phyloP scores from a whole-genome alignment of 1,140 invertebrate genomes.

The Lepidostoma basale region DNA sequence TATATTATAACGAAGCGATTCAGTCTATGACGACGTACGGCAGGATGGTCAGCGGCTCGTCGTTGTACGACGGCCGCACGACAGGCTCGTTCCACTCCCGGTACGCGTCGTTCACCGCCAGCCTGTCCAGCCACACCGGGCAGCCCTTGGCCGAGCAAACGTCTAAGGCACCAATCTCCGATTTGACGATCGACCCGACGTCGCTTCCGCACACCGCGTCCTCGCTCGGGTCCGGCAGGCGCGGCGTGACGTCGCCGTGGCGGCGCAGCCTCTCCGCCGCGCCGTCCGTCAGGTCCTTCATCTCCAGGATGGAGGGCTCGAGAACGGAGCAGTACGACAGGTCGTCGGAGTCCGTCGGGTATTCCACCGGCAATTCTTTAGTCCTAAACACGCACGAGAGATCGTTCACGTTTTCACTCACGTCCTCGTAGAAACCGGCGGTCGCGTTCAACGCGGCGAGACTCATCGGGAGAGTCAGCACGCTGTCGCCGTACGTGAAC shows the following conservation, averaged over 20 bases:
- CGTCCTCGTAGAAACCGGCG: constrained; percentile 23
- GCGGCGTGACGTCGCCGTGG: not conserved
- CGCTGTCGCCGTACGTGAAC: constrained; percentile 51
- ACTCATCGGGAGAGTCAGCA: constrained; percentile 36
- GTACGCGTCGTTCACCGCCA: constrained; percentile 59
- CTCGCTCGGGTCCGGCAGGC: not conserved
- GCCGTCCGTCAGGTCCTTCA: constrained; percentile 26
- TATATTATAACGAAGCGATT: constrained; percentile 34
- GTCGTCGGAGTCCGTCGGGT: not conserved
- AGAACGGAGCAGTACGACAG: constrained; percentile 38
- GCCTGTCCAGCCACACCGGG: constrained; percentile 33
- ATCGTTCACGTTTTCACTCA: constrained; percentile 28
- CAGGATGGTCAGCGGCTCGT: constrained; percentile 78
- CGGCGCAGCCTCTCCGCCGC: constrained; percentile 30
- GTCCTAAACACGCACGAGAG: constrained; percentile 46
- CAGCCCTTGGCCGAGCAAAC: constrained; percentile 16
- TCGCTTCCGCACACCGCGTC: constrained; percentile 31
- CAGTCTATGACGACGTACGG: constrained; percentile 93
- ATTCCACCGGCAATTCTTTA: not conserved
- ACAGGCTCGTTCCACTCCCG: constrained; percentile 83
- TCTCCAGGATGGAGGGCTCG: constrained; percentile 49
- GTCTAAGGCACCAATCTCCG: constrained; percentile 20
- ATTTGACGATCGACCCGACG: not conserved
- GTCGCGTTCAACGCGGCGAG: constrained; percentile 40
- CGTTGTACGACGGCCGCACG: constrained; percentile 70